These are phyloP conservation scores for Oryctolagus cuniculus DNA, from an alignment of 2,113 vertebrate genomes.

Conservation along the genomic window DNA sequence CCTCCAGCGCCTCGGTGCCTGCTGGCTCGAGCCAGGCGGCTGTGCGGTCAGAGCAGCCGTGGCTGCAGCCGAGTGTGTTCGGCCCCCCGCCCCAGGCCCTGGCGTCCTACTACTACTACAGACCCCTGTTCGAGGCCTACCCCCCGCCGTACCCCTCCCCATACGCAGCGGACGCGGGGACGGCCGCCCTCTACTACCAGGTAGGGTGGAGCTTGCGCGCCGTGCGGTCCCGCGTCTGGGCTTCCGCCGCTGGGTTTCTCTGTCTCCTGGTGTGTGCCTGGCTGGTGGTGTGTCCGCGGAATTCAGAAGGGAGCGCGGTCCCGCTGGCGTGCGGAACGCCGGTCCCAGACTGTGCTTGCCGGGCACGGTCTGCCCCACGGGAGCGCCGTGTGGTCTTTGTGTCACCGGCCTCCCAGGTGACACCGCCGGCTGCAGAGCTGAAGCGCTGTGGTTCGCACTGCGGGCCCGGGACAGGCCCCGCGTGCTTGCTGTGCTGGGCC, in stretches of 20 bases:
- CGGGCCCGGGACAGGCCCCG: too few relatives aligned
- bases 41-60: conserved; percentile 86
- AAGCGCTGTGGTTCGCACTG: rapidly evolving
- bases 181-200: conserved; percentile 92
- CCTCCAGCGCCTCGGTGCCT: conserved; percentile 34
- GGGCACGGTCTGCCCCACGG: not conserved
- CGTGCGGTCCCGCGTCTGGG: not conserved
- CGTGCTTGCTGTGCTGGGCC: too few relatives aligned
- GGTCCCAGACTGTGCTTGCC: too few relatives aligned
- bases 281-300: not conserved
- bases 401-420: rapidly evolving
- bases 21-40: conserved; percentile 73
- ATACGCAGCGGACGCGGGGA: conserved; percentile 91
- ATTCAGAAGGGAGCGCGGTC: rapidly evolving
- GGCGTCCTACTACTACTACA: conserved; percentile 85
- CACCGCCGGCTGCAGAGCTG: not conserved
- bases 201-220: conserved; percentile 80
- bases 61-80: conserved; percentile 87
- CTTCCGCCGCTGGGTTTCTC: not conserved
- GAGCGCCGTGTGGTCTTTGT: too few relatives aligned
- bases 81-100: conserved; percentile 84
- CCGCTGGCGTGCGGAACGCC: rapidly evolving
- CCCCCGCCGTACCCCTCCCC: conserved; percentile 87
- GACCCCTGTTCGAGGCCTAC: conserved; percentile 90
- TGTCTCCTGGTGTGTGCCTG: rapidly evolving